A percentile compares a stretch with the other conserved stretches of the same genome.
These are phyloP conservation scores for Xestia ashworthii DNA, from an alignment of 2,888 invertebrate genomes.

Conservation along the genomic window DNA sequence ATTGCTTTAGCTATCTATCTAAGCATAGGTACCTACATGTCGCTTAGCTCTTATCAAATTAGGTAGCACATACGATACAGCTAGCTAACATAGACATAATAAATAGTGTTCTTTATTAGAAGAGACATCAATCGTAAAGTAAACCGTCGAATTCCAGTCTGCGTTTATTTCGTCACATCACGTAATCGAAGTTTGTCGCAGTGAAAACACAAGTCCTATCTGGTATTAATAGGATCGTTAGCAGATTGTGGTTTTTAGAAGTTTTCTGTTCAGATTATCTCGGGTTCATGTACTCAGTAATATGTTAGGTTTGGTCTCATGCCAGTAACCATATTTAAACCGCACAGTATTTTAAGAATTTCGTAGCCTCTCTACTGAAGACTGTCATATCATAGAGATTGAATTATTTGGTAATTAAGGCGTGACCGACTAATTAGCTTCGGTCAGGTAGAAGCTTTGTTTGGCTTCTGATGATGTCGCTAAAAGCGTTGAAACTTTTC, in stretches of 20 bases:
- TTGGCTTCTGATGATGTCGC: constrained; percentile 60
- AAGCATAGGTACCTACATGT: constrained; percentile 62
- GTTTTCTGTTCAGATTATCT: constrained; percentile 53
- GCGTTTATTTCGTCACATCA: constrained; percentile 18
- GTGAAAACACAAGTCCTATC: constrained; percentile 19
- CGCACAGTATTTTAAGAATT: constrained; percentile 56
- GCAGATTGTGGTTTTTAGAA: constrained; percentile 24
- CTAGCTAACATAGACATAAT: constrained; percentile 37
- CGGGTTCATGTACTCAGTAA: constrained; percentile 48
- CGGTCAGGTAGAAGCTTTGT: constrained; percentile 48
- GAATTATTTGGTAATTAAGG: constrained; percentile 26
- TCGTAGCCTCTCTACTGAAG: constrained; percentile 38
- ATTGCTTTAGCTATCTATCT: constrained; percentile 59
- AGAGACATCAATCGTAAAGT: constrained; percentile 18
- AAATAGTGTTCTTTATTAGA: constrained; percentile 34
- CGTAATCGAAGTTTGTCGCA: constrained; percentile 28
- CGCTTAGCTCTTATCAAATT: constrained; percentile 59
- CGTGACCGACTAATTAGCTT: constrained; percentile 42
- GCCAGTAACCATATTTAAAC: constrained; percentile 71
- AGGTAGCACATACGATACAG: constrained; percentile 25
- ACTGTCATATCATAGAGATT: constrained; percentile 33
- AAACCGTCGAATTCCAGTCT: constrained; percentile 17
- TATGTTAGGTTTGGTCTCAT: constrained; percentile 68
- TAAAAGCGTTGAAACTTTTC: constrained; percentile 53
- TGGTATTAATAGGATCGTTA: constrained; percentile 33